Base-by-base conservation (phyloP, 1,140 invertebrate species). In the Trachymyrmex septentrionalis region DNA sequence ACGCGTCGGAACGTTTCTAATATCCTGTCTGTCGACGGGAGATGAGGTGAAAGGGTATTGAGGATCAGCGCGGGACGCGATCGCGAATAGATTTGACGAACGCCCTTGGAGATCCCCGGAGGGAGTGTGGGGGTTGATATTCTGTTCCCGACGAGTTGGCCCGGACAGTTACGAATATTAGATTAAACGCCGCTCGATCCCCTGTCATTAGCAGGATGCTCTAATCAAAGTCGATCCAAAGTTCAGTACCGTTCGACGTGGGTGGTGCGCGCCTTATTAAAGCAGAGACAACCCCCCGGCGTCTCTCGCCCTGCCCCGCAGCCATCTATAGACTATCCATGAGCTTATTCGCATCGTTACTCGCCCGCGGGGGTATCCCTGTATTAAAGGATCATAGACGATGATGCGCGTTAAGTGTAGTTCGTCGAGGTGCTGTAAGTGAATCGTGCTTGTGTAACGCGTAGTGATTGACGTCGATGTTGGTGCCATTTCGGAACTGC, bases 191-290 rank as follows among this genome's bases (percentile, higher is more conserved):
- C 88, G 86, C 91, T 92, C 88, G 90, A 93, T 92, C 89, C 91
- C 89, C 91, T 91, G 93, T 94, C 92, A 94, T 94, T 94, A 94
- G 92, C 93, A 92, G 91, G 91, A 92, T 90, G 89, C 92, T 94
- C 92, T 94, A 94, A 95, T 95, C 94, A 95, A 93, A 94, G 93
- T 92, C 90, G 92, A 93, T 93, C 87, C 91, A 81, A 92, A 90
- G 87, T 92, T 92, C 85, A 86, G 88, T 87, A 89, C 85, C 85
- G 87, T 89, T 89, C 88, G 78, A 77, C 80, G 38, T 50, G 87
- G 87, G 87, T 75, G 92, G 90, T 14, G 64, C 82, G 86, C 87
- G 87, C 91, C 91, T 92, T 93, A 93, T 93, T 93, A 93, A 93
- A 92, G 86, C 88, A 81, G 91, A 87, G 89, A 88, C 90, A 88